Percentiles rank a stretch among this genome's conserved stretches.
phyloP scores from a whole-genome alignment of 2,113 vertebrate species.

The Halichoerus grypus region DNA sequence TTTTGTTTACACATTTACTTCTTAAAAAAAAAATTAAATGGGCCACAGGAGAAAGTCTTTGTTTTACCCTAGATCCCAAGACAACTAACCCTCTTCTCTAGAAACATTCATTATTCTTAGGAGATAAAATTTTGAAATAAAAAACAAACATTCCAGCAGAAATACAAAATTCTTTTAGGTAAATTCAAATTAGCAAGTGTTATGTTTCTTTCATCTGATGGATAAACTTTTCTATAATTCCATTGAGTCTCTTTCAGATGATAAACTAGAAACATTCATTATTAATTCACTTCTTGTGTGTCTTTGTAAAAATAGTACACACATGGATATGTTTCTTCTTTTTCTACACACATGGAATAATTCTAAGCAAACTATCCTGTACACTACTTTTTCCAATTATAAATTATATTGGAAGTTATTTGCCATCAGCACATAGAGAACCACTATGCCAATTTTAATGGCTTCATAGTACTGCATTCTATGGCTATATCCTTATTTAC shows the following conservation, averaged over 20 bases:
- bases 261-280: neutral
- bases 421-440: neutral
- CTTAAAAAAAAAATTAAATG: neutral
- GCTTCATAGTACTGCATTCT: neutral
- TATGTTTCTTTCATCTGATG: slow-evolving; percentile 65
- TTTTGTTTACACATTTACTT: neutral
- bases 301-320: slow-evolving; percentile 10
- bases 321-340: neutral
- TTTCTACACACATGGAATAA: neutral
- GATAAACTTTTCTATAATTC: slow-evolving; percentile 78
- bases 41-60: neutral
- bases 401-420: neutral
- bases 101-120: neutral
- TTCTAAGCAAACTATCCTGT: neutral
- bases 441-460: neutral
- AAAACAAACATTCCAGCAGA: slow-evolving; percentile 26
- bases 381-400: neutral
- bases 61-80: neutral
- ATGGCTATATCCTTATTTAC: neutral
- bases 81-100: neutral
- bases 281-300: neutral
- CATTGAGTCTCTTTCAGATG: slow-evolving; percentile 50
- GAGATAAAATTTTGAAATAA: slow-evolving; percentile 34
- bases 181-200: neutral
- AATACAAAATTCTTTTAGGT: slow-evolving; percentile 34